Evolutionary conservation across 2,797 vertebrate species (phyloP).

Genomic region (Thripadectes ignobilis): DNA sequence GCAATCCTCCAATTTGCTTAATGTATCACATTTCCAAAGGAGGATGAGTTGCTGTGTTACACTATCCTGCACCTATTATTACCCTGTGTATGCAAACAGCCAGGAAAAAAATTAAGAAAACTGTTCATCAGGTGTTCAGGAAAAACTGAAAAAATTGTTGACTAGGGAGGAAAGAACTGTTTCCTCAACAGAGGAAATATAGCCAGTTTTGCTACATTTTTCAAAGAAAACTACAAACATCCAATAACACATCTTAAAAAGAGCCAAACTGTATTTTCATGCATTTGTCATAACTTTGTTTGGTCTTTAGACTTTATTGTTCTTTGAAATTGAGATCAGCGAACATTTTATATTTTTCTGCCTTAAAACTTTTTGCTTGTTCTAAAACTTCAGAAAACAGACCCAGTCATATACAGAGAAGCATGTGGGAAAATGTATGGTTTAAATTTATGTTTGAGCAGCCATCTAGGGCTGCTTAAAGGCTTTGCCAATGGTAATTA

Average conservation of each 20-base stretch:
- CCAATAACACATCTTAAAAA: background rate
- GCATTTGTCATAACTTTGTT: background rate
- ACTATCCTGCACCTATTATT: background rate
- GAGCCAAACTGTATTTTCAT: background rate
- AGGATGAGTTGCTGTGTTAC: background rate
- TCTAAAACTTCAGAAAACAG: background rate
- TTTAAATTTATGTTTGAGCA: background rate
- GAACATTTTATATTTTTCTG: background rate
- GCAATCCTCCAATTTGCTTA: background rate
- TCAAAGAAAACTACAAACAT: background rate
- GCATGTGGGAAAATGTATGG: background rate
- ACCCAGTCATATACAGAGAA: background rate
- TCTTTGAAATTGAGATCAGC: background rate
- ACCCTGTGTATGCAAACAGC: rapidly evolving
- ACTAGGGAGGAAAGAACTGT: background rate
- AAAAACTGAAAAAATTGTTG: background rate
- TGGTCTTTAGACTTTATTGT: background rate
- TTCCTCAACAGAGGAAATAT: background rate
- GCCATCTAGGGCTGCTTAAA: background rate
- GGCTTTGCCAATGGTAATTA: background rate
- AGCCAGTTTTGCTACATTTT: background rate
- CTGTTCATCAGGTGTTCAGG: background rate
- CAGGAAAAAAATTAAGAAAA: background rate
- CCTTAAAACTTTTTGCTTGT: background rate
- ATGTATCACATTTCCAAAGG: background rate